Evolutionary conservation across 1,140 invertebrate genomes (phyloP), one percentile per base, ranked within the genome.

Genomic region (Drosophila kohkoa): DNA sequence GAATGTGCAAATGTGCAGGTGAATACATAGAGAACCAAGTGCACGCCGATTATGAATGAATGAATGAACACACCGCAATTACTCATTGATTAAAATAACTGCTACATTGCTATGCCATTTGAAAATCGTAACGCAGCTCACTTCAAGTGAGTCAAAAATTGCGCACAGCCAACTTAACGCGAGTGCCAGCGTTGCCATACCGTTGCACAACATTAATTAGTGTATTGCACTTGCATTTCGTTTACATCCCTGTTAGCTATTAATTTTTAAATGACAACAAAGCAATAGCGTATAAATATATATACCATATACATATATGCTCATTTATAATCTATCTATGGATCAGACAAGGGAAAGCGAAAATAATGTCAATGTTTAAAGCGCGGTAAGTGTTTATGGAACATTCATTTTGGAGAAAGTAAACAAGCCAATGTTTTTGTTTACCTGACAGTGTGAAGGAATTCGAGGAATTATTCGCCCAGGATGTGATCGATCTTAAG

Each of bases 401-500:
- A 7, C 10, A 38, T 54, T 1, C n/a, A 13, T 6, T 13, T 16
- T 1, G 5, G 16, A 3, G 6, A 62, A 57, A 38, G 20, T 41
- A 62, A 69, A 55, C 41, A 69, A 60, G 52, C 55, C 60, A 71
- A 68, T 57, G 48, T 41, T 11, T 62, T 5, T 59, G 16, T 45
- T 55, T 59, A 11, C 51, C 15, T 28, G n/a, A 30, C 83, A 97
- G 96, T 89, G 94, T 97, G 59, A 95, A 95, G 93, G 95, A 96
- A 78, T 96, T 96, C 83, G 94, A 96, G 86, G 94, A 96, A 70
- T 90, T 95, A 59, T 92, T 97, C 3, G 92, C 94, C 6, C 90
- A 94, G 67, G 96, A 97, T 68, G 93, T 95, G 54, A 95, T 98
- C 76, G 94, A 97, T 86, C 90, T 96, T 10, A 90, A 92, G 43